Percentiles rank a stretch among this genome's conserved stretches.
Evolutionary conservation across 2,797 vertebrate species (phyloP).

Genomic region (Coreius guichenoti): DNA sequence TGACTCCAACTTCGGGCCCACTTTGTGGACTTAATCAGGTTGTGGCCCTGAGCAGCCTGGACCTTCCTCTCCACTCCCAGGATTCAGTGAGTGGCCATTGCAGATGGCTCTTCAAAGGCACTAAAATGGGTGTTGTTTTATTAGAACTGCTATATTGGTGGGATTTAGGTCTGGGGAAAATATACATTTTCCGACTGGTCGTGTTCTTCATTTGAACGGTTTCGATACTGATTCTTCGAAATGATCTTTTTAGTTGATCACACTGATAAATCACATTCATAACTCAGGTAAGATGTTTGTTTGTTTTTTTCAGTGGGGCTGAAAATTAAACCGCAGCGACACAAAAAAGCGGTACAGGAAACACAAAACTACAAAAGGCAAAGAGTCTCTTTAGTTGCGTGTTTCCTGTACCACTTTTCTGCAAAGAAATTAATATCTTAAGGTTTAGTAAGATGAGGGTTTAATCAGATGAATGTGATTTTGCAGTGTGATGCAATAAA

Average conservation of each 20-base stretch:
- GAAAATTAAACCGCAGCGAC: background rate
- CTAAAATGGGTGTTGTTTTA: background rate
- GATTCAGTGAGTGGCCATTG: slow-evolving; percentile 7
- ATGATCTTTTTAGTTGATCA: background rate
- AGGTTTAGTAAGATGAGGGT: no score
- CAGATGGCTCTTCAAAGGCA: background rate
- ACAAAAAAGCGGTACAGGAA: background rate
- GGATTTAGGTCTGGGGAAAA: background rate
- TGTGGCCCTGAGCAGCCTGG: slow-evolving; percentile 38
- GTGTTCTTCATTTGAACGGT: background rate
- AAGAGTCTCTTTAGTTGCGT: background rate
- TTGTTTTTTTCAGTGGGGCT: background rate
- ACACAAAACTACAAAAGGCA: background rate
- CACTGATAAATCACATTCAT: background rate
- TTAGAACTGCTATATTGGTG: background rate
- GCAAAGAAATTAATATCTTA: background rate
- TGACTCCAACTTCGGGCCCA: slow-evolving; percentile 56
- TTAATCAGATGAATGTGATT: background rate
- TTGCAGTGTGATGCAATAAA: no score
- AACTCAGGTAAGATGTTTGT: background rate
- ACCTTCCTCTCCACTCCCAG: slow-evolving; percentile 25
- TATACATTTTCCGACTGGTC: background rate
- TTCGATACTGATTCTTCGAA: background rate
- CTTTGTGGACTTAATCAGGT: slow-evolving; percentile 48
- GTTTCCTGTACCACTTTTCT: background rate